Conservation (phyloP, 53 echinoderm and acorn worm genomes). For the Hippasteria phrygiana region DNA sequence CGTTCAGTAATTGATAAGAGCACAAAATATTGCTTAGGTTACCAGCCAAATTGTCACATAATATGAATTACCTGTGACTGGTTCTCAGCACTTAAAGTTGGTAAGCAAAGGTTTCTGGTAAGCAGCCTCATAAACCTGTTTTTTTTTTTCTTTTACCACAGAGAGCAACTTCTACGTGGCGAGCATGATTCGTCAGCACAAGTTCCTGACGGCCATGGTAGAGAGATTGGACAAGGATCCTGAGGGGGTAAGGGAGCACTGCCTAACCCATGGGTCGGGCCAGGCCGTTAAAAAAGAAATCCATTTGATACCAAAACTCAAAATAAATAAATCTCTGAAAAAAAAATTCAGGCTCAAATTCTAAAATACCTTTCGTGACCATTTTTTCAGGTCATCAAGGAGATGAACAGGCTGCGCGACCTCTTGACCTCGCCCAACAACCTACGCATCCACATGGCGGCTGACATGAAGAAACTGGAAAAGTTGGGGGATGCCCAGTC, state of each 20-base stretch:
- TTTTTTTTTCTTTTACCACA: constrained; percentile 11
- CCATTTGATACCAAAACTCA: too few species aligned
- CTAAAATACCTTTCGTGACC: too few species aligned
- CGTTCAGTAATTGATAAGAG: too few species aligned
- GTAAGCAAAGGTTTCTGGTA: too few species aligned
- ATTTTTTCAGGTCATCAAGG: constrained; percentile 78
- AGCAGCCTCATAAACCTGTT: neutral
- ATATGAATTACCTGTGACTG: too few species aligned
- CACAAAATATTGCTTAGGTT: too few species aligned
- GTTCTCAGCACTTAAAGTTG: too few species aligned
- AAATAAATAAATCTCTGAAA: too few species aligned
- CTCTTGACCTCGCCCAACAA: constrained; percentile 81
- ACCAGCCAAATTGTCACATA: too few species aligned
- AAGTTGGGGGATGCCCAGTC: constrained; percentile 40
- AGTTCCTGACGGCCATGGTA: constrained; percentile 76
- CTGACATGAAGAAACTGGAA: constrained; percentile 81
- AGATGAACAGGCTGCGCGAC: constrained; percentile 76
- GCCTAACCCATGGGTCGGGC: too few species aligned
- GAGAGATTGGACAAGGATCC: constrained; percentile 75
- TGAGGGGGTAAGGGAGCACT: constrained; percentile 70
- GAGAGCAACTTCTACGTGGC: constrained; percentile 87
- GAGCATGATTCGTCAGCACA: constrained; percentile 88
- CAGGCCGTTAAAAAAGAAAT: neutral
- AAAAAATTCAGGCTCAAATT: too few species aligned
- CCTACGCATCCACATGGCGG: constrained; percentile 87